phyloP scores from a whole-genome alignment of 2,888 invertebrate genomes.

The Silvanus unidentatus region DNA sequence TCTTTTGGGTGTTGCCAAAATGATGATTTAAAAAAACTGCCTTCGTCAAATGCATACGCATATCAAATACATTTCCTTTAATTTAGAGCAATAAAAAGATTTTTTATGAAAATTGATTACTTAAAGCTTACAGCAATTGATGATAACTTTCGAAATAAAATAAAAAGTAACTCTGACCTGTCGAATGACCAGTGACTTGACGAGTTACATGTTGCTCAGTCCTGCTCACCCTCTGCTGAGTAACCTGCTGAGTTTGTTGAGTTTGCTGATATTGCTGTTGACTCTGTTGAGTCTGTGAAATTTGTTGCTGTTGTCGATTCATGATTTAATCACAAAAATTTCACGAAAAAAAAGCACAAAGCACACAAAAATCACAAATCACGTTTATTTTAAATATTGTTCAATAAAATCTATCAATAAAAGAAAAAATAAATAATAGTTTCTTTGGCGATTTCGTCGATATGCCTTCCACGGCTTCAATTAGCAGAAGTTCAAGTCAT shows the following conservation, averaged over 20 bases:
- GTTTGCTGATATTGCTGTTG: constrained; percentile 46
- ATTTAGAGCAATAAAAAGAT: background rate
- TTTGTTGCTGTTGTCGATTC: constrained; percentile 66
- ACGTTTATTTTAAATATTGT: constrained; percentile 24
- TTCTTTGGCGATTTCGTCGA: constrained; percentile 30
- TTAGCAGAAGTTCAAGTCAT: constrained; percentile 72
- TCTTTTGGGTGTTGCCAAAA: too few relatives aligned
- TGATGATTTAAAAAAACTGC: too few relatives aligned
- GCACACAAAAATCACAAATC: constrained; percentile 41
- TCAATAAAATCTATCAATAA: constrained; percentile 21
- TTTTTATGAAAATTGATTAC: background rate
- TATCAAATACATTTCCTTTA: background rate
- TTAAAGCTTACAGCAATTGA: background rate
- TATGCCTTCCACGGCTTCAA: constrained; percentile 50
- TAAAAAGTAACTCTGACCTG: constrained; percentile 49
- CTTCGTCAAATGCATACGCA: too few relatives aligned
- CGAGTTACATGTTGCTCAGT: constrained; percentile 75
- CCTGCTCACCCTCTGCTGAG: constrained; percentile 57
- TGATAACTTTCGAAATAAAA: background rate
- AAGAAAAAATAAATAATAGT: constrained; percentile 30
- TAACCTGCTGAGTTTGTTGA: constrained; percentile 49
- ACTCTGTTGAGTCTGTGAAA: constrained; percentile 39
- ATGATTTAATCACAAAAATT: constrained; percentile 55
- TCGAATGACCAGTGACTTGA: constrained; percentile 66
- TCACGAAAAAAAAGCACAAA: constrained; percentile 31